Conservation (phyloP, 2,888 invertebrate genomes). For the Gisinianus flammeolus region DNA sequence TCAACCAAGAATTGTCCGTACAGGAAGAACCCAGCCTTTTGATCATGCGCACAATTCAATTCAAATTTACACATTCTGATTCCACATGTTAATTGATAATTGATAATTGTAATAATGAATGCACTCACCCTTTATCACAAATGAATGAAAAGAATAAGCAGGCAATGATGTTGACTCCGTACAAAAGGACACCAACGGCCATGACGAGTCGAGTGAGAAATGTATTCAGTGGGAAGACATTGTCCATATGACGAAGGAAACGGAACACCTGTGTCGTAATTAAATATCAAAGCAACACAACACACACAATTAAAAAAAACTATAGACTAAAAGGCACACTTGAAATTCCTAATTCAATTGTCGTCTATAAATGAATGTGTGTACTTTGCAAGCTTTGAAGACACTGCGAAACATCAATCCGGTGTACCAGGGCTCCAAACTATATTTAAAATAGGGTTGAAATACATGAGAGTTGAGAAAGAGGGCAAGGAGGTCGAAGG, state of each 20-base stretch:
- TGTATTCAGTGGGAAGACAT: constrained; percentile 44
- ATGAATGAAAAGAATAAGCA: constrained; percentile 41
- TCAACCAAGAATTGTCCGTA: constrained; percentile 21
- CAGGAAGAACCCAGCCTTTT: background rate
- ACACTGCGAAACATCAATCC: background rate
- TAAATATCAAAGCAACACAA: background rate
- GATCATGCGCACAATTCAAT: background rate
- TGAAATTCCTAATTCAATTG: too few relatives aligned
- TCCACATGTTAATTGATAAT: too few relatives aligned
- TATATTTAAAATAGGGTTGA: background rate
- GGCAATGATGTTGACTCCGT: constrained; percentile 44
- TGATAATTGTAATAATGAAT: too few relatives aligned
- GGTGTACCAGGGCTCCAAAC: too few relatives aligned
- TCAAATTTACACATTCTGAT: background rate
- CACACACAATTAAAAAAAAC: too few relatives aligned
- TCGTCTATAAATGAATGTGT: too few relatives aligned
- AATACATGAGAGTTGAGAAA: background rate
- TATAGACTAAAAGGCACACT: too few relatives aligned
- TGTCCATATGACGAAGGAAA: constrained; percentile 44
- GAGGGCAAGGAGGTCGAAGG: constrained; percentile 2
- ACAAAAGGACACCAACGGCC: constrained; percentile 43
- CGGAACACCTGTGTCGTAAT: background rate
- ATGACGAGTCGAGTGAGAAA: constrained; percentile 41
- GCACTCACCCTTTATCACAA: constrained; percentile 22
- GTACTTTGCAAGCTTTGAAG: constrained; percentile 13